Evolutionary conservation across 2,888 invertebrate species (phyloP).

Genomic region (Gerosis bhagava): DNA sequence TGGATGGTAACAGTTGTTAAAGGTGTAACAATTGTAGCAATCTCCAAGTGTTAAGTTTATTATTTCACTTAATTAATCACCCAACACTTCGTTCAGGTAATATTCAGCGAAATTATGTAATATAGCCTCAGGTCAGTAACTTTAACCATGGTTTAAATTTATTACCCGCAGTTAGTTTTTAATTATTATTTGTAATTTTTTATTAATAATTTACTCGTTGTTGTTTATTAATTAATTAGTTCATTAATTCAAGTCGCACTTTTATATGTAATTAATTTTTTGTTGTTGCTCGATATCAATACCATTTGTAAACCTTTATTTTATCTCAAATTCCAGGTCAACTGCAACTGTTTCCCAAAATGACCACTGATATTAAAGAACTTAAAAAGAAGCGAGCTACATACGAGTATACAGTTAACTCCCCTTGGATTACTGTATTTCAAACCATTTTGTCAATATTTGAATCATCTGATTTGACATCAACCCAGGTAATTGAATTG

Average conservation of each 20-base stretch:
- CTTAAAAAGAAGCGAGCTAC: conserved; percentile 2
- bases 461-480: neutral
- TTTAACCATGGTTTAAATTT: too few relatives aligned
- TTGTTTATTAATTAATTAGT: too few relatives aligned
- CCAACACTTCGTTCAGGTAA: conserved; percentile 3
- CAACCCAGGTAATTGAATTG: neutral
- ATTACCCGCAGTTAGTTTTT: conserved; percentile 1
- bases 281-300: too few relatives aligned
- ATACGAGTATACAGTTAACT: neutral
- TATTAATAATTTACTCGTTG: too few relatives aligned
- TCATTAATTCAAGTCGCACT: neutral
- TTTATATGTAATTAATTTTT: too few relatives aligned
- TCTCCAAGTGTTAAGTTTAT: neutral
- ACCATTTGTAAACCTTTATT: neutral
- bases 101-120: neutral
- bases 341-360: conserved; percentile 5
- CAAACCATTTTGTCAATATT: neutral
- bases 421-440: too few relatives aligned
- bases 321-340: conserved; percentile 5
- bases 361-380: neutral
- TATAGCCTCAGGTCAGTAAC: conserved; percentile 3
- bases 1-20: too few relatives aligned
- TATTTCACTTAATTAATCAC: neutral
- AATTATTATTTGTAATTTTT: conserved; percentile 1
- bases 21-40: too few relatives aligned